Percentiles rank a stretch among this genome's conserved stretches.
Evolutionary conservation across 2,888 invertebrate species (phyloP).

Genomic region (Boloria euphrosyne): DNA sequence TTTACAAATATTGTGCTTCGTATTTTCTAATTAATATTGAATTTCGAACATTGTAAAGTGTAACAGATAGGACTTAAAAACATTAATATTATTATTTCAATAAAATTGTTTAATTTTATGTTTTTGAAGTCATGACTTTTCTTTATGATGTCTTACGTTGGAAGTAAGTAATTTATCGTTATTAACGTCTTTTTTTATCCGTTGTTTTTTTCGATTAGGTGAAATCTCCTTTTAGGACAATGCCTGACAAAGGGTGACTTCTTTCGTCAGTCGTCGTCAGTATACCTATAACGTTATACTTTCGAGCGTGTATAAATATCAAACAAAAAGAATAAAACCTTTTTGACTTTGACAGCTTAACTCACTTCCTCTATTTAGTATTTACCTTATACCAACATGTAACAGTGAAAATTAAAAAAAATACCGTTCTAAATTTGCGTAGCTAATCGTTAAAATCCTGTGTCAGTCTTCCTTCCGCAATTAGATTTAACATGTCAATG

Average conservation of each 20-base stretch:
- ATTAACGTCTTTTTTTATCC: background rate
- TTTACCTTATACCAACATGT: no score
- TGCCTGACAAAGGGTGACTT: no score
- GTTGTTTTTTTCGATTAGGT: background rate
- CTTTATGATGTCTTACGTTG: background rate
- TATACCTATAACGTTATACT: no score
- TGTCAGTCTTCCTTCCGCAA: conserved; percentile 30
- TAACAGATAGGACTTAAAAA: background rate
- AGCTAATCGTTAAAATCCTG: conserved; percentile 17
- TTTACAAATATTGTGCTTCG: conserved; percentile 39
- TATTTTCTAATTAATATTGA: conserved; percentile 36
- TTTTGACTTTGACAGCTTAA: background rate
- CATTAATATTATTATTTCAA: background rate
- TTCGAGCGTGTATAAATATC: no score
- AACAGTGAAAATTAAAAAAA: background rate
- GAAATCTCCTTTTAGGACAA: background rate
- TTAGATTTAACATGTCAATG: conserved; percentile 23
- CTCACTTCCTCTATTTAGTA: conserved; percentile 1
- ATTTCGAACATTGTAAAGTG: conserved; percentile 12
- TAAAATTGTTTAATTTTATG: no score
- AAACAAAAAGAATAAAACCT: no score
- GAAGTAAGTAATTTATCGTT: background rate
- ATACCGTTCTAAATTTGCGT: background rate
- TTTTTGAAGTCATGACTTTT: no score
- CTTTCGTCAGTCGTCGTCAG: no score